Evolutionary conservation across 2,888 invertebrate species (phyloP), one percentile per base, ranked within the genome.

Genomic region (Amaurobius ferox): DNA sequence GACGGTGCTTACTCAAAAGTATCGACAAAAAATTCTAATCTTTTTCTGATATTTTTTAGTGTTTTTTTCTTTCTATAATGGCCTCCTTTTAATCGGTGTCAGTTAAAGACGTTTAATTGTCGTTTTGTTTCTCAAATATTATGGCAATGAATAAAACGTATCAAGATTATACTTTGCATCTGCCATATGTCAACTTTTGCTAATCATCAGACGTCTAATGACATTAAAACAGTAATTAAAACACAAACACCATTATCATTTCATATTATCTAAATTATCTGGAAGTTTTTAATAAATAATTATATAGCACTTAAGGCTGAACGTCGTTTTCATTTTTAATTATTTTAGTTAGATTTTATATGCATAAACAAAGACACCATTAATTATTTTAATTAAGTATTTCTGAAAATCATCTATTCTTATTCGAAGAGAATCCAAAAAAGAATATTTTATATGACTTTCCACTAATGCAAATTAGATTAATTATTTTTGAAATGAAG

Each of bases 41-140:
- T 48, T 83, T 83, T 83, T 83, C 83, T 40, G 77, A 83, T 83
- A 83, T 64, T 70, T 44, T 44, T 44, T 44, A 44, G n/a, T 44
- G 9, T 44, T 44, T 16, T n/a, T 44, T 16, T n/a, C 44, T 44
- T 5, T 44, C 23, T 55, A 23, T 55, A 55, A 55, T 23, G 55
- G 55, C 11, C 2, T 23, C 23, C 23, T 23, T 23, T 55, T 55
- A 55, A 55, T 55, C 19, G 55, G 55, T 55, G 23, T 55, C 55
- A 55, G 55, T 55, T 55, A 55, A 55, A 23, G 23, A 23, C 23
- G 19, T 23, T 55, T 55, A 55, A 55, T 55, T 55, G 55, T 23
- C 55, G 5, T 55, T 55, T 55, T 55, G 23, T 1, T 7, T 55
- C 55, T n/a, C 23, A 55, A 6, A 3, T 55, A 23, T 23, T 55